phyloP scores from a whole-genome alignment of 1,140 invertebrate species.

The Drosophila azteca region DNA sequence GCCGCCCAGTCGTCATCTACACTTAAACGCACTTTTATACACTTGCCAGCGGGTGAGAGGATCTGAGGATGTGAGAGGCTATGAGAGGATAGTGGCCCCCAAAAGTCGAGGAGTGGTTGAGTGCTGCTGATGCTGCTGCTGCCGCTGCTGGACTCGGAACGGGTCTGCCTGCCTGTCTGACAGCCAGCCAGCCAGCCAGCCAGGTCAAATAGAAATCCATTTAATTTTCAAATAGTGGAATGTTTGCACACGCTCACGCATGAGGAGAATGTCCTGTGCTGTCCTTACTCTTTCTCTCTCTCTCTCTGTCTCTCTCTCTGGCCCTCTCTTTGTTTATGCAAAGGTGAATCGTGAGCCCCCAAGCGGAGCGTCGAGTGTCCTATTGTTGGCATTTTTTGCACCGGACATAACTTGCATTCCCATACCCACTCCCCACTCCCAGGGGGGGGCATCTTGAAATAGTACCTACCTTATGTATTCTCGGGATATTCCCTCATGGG shows the following conservation, averaged over 20 bases:
- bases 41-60: conserved; percentile 20
- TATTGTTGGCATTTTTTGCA: conserved; percentile 52
- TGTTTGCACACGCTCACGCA: conserved; percentile 57
- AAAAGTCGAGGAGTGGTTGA: conserved; percentile 32
- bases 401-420: conserved; percentile 41
- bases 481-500: too few relatives aligned
- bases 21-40: conserved; percentile 63
- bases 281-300: too few relatives aligned
- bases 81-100: conserved; percentile 9
- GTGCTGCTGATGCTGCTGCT: too few relatives aligned
- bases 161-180: conserved; percentile 30
- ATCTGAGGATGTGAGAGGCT: too few relatives aligned
- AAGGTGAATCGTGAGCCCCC: conserved; percentile 10
- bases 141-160: not conserved
- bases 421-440: too few relatives aligned
- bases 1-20: conserved; percentile 7
- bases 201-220: conserved; percentile 79
- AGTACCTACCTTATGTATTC: too few relatives aligned
- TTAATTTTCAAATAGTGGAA: conserved; percentile 78
- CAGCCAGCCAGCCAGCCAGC: conserved; percentile 42
- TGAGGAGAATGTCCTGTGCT: conserved; percentile 28
- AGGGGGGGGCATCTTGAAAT: not conserved
- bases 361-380: not conserved
- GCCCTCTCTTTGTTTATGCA: conserved; percentile 38
- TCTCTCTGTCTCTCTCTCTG: not conserved